phyloP scores from a whole-genome alignment of 2,888 invertebrate species.

The Polymixis lichenea region DNA sequence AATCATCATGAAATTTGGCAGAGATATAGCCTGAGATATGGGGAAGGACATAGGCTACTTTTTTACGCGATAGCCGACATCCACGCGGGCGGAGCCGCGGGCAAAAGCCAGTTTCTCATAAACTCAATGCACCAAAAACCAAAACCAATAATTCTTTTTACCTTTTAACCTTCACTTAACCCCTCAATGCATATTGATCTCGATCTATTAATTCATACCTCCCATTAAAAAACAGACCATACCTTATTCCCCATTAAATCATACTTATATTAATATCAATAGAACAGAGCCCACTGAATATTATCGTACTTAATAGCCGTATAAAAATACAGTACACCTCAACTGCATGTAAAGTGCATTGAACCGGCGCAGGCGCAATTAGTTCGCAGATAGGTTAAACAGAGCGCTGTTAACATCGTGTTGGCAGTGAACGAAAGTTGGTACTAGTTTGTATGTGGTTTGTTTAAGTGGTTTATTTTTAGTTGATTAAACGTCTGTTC shows the following conservation, averaged over 20 bases:
- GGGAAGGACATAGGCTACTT: too few relatives aligned
- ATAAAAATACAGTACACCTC: constrained; percentile 67
- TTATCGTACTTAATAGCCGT: constrained; percentile 63
- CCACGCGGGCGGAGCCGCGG: too few relatives aligned
- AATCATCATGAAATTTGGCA: too few relatives aligned
- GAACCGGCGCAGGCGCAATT: constrained; percentile 74
- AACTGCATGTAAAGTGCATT: constrained; percentile 73
- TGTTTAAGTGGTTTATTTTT: constrained; percentile 46
- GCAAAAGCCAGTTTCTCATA: neutral
- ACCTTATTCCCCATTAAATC: constrained; percentile 54
- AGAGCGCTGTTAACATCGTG: constrained; percentile 61
- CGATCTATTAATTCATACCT: constrained; percentile 30
- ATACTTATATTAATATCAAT: constrained; percentile 55
- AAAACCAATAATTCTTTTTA: constrained; percentile 9
- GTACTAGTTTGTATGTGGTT: constrained; percentile 37
- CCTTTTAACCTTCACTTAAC: constrained; percentile 39
- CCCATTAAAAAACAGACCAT: constrained; percentile 48
- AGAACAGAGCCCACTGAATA: constrained; percentile 54
- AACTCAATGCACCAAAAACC: neutral
- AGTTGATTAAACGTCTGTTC: constrained; percentile 12
- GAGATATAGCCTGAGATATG: too few relatives aligned
- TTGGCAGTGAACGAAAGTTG: constrained; percentile 58
- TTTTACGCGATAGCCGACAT: too few relatives aligned
- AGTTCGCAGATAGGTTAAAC: constrained; percentile 67
- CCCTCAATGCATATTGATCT: constrained; percentile 21